A percentile compares a stretch with the other conserved stretches of the same genome.
Conservation (phyloP, 1,140 invertebrate species). For the Drosophila bocqueti region DNA sequence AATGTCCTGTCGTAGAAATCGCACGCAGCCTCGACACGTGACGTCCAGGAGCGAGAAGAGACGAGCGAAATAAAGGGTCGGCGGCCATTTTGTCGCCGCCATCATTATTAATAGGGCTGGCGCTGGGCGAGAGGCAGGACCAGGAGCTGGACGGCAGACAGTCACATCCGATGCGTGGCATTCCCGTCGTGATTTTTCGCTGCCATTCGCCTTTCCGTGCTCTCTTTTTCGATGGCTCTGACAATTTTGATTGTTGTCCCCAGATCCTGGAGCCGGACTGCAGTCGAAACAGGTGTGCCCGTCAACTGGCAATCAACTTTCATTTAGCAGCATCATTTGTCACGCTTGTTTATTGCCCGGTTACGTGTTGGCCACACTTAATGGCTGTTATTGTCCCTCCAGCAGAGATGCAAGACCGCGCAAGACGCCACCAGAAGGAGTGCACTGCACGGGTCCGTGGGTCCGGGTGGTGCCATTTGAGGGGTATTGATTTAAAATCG, state of each 20-base stretch:
- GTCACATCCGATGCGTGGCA: conserved; percentile 68
- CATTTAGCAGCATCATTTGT: conserved; percentile 83
- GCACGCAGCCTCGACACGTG: conserved; percentile 74
- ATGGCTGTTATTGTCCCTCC: conserved; percentile 73
- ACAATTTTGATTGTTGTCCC: conserved; percentile 70
- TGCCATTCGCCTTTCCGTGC: conserved; percentile 14
- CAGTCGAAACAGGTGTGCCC: conserved; percentile 67
- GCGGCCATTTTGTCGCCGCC: conserved; percentile 70
- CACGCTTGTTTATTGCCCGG: conserved; percentile 81
- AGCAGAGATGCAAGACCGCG: conserved; percentile 9
- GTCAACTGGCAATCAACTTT: conserved; percentile 83
- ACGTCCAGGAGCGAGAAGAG: conserved; percentile 23
- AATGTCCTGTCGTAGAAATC: conserved; percentile 66
- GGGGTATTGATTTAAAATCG: conserved; percentile 43
- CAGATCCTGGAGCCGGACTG: conserved; percentile 26
- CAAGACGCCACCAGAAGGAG: conserved; percentile 16
- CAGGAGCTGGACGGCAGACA: conserved; percentile 39
- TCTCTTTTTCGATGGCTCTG: conserved; percentile 47
- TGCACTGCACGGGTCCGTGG: conserved; percentile 10
- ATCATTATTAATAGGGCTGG: conserved; percentile 76
- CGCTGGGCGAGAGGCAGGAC: conserved; percentile 2
- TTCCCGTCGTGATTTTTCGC: conserved; percentile 58
- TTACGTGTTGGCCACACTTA: conserved; percentile 79
- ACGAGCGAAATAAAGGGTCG: conserved; percentile 10
- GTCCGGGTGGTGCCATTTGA: conserved; percentile 16